phyloP scores from a whole-genome alignment of 2,797 vertebrate genomes.

The Siniperca scherzeri region DNA sequence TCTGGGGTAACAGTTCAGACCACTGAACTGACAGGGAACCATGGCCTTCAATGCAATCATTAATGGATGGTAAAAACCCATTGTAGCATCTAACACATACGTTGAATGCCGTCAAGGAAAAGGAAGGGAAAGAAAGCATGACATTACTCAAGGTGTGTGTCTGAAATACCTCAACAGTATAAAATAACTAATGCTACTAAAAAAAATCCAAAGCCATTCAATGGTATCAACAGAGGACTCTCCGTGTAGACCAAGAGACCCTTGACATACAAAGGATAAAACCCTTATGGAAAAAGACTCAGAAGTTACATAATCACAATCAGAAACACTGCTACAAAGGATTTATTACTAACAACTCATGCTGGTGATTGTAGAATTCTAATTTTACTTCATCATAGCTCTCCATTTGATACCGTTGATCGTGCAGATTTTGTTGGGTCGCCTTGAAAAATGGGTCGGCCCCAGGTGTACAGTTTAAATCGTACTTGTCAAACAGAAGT shows the following conservation, averaged over 20 bases:
- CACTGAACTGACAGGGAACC: constrained; percentile 14
- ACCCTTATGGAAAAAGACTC: too few species aligned
- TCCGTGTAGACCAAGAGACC: background rate
- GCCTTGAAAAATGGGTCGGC: background rate
- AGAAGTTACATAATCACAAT: background rate
- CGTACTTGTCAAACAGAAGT: background rate
- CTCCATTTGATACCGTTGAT: background rate
- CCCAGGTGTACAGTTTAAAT: background rate
- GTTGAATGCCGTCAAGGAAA: background rate
- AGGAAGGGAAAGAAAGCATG: too few species aligned
- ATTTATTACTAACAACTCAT: background rate
- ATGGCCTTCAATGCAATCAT: constrained; percentile 2
- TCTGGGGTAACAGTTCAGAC: constrained; percentile 38
- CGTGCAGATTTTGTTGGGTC: background rate
- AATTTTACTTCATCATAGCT: background rate
- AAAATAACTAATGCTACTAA: background rate
- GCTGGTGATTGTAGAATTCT: background rate
- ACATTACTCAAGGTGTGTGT: background rate
- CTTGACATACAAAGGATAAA: background rate
- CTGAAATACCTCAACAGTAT: constrained; percentile 3
- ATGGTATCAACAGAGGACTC: background rate
- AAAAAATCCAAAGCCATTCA: background rate
- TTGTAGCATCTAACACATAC: constrained; percentile 14
- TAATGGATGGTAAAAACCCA: background rate
- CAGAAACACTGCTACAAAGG: background rate